Evolutionary conservation across 2,113 vertebrate species (phyloP).

Genomic region (Mus pahari): DNA sequence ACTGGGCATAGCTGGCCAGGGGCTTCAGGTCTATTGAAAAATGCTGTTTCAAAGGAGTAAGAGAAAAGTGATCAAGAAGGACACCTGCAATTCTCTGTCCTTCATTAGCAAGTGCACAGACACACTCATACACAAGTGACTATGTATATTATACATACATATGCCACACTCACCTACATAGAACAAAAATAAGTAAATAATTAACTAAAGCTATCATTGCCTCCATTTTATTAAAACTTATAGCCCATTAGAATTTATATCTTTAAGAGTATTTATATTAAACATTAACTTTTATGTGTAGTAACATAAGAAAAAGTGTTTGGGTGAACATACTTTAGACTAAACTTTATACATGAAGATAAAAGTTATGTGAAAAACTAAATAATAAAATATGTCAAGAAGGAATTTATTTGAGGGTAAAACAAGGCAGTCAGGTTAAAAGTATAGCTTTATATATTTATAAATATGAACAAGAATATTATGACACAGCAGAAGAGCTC

Average conservation of each 20-base stretch:
- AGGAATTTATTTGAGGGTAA: background rate
- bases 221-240: background rate
- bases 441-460: background rate
- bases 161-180: background rate
- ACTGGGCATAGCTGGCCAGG: no score
- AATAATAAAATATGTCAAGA: background rate
- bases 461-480: slow-evolving; percentile 10
- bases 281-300: background rate
- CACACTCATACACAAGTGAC: background rate
- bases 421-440: background rate
- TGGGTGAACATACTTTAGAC: background rate
- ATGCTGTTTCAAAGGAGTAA: background rate
- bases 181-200: background rate
- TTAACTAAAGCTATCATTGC: background rate
- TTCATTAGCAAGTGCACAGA: background rate
- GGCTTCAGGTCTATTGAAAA: no score
- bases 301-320: background rate
- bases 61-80: no score
- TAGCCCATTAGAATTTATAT: background rate
- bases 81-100: background rate
- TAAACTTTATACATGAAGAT: background rate
- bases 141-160: background rate
- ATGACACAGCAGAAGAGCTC: background rate
- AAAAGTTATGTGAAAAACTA: background rate
- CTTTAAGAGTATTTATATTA: background rate